phyloP scores from a whole-genome alignment of 2,113 vertebrate genomes.

The Charadrius vociferus region DNA sequence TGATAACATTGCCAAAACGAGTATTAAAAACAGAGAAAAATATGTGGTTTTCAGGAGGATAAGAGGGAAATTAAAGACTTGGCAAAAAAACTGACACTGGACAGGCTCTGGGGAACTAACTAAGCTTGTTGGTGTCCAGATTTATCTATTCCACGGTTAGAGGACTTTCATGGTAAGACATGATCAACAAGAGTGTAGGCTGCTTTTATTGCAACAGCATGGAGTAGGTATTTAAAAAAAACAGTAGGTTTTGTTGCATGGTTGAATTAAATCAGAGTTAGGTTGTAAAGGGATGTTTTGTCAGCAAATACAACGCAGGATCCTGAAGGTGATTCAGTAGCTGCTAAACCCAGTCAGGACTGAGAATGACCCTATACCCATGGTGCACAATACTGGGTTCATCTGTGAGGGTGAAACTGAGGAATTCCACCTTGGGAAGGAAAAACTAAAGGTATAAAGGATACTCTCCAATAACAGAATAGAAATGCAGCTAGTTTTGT shows the following conservation, averaged over 20 bases:
- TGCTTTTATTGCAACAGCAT: accelerated
- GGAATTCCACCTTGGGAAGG: not conserved
- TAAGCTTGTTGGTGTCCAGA: not conserved
- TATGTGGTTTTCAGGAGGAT: not conserved
- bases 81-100: not conserved
- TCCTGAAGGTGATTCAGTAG: not conserved
- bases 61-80: not conserved
- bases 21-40: not conserved
- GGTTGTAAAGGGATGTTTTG: not conserved
- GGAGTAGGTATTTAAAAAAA: not conserved
- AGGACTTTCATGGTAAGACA: not conserved
- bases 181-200: not conserved
- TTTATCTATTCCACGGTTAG: not conserved
- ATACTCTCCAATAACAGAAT: not conserved
- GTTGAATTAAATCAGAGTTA: not conserved
- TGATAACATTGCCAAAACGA: not conserved
- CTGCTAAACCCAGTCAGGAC: not conserved
- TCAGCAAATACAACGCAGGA: not conserved
- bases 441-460: not conserved
- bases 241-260: not conserved
- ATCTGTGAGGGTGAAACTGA: not conserved
- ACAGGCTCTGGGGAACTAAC: not conserved
- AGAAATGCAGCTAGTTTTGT: not conserved
- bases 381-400: not conserved
- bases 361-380: not conserved